A percentile compares a stretch with the other conserved stretches of the same genome.
Conservation (phyloP, 2,888 invertebrate species). For the Drosophila percnosoma region DNA sequence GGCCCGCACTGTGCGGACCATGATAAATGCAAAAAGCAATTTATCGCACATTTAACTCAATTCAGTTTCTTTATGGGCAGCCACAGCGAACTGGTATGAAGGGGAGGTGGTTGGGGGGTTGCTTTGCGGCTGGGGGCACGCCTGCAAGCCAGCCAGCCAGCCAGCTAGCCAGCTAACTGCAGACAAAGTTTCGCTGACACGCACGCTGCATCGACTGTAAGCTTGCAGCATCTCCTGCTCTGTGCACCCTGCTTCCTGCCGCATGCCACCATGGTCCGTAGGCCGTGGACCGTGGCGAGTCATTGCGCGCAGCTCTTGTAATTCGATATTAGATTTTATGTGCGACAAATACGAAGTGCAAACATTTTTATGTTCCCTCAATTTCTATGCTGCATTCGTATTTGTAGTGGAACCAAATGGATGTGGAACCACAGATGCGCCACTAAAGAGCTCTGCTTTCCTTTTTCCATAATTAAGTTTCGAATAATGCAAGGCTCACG, state of each 20-base stretch:
- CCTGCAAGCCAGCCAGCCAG: conserved; percentile 22
- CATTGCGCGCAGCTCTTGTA: conserved; percentile 53
- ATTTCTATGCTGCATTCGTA: conserved; percentile 70
- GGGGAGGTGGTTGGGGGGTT: neutral
- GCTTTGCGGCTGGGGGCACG: conserved; percentile 8
- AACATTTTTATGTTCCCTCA: conserved; percentile 75
- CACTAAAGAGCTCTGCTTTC: conserved; percentile 23
- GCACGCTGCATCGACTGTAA: conserved; percentile 41
- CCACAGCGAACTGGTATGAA: conserved; percentile 14
- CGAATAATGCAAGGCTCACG: conserved; percentile 65
- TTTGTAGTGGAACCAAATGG: conserved; percentile 65
- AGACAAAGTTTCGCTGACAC: conserved; percentile 69
- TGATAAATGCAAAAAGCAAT: conserved; percentile 82
- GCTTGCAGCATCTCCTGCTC: conserved; percentile 16
- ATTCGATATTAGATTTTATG: conserved; percentile 82
- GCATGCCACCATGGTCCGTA: conserved; percentile 21
- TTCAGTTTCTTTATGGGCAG: conserved; percentile 76
- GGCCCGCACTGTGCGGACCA: conserved; percentile 58
- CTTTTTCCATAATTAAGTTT: conserved; percentile 63
- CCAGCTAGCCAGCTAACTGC: conserved; percentile 5
- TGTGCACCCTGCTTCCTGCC: conserved; percentile 10
- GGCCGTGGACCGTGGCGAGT: conserved; percentile 30
- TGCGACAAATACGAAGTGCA: conserved; percentile 80
- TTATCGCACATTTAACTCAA: conserved; percentile 82
- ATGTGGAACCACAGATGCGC: conserved; percentile 30